A percentile compares a stretch with the other conserved stretches of the same genome.
Evolutionary conservation across 2,113 vertebrate genomes (phyloP).

Genomic region (Epinephelus moara): DNA sequence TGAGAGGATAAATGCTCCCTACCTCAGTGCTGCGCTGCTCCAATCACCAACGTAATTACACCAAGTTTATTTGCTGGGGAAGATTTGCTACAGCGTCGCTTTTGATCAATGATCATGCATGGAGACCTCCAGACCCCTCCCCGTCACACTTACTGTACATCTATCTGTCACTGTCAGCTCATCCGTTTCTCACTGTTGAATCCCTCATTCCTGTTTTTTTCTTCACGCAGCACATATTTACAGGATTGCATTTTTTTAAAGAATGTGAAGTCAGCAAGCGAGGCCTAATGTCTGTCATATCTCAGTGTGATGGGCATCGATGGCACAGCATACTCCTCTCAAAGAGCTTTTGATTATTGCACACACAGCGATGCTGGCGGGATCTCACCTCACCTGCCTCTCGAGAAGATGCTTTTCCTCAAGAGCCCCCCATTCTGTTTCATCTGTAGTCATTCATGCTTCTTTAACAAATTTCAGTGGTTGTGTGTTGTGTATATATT

Average conservation of each 20-base stretch:
- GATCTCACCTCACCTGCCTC: not conserved
- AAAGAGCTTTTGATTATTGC: slow-evolving; percentile 51
- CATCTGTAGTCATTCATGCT: not conserved
- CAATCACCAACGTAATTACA: slow-evolving; percentile 68
- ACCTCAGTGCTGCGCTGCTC: slow-evolving; percentile 35
- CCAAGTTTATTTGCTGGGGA: slow-evolving; percentile 46
- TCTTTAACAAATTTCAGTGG: not conserved
- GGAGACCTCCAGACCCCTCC: not conserved
- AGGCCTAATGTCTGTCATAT: slow-evolving; percentile 80
- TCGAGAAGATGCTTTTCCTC: not conserved
- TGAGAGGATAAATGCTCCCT: slow-evolving; percentile 52
- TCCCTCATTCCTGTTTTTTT: slow-evolving; percentile 16
- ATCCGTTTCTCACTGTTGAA: slow-evolving; percentile 45
- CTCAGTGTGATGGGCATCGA: slow-evolving; percentile 80
- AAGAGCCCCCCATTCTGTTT: not conserved
- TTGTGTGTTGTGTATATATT: not conserved
- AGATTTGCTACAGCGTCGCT: slow-evolving; percentile 19
- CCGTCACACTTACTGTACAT: slow-evolving; percentile 21
- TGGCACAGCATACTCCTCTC: slow-evolving; percentile 71
- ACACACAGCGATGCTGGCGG: slow-evolving; percentile 11
- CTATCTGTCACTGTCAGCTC: slow-evolving; percentile 52
- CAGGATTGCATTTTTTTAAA: slow-evolving; percentile 47
- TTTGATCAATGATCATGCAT: slow-evolving; percentile 47
- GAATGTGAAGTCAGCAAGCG: slow-evolving; percentile 80
- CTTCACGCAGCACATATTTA: slow-evolving; percentile 60